These are phyloP conservation scores for Pachycephala philippinensis DNA, from an alignment of 2,113 vertebrate genomes.

Conservation along the genomic window DNA sequence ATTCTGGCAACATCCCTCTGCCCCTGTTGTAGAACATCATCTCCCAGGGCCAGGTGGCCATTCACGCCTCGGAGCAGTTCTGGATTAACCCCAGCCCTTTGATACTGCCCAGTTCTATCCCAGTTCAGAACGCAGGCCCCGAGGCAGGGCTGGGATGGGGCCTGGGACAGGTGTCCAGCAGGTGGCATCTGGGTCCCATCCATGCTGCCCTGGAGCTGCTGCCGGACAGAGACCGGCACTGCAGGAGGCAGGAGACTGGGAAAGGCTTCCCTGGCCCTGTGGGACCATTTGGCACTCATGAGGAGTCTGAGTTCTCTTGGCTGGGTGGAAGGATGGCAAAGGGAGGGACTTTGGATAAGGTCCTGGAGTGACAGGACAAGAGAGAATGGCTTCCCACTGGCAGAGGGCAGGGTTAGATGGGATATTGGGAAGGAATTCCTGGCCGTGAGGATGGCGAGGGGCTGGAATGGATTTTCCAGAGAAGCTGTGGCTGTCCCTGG, in stretches of 20 bases:
- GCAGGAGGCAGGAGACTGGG: neutral
- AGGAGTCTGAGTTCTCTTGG: too few species aligned
- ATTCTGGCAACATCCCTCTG: neutral
- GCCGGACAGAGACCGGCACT: accelerated
- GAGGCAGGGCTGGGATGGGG: neutral
- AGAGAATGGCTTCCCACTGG: neutral
- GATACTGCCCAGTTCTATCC: neutral
- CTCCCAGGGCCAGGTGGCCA: neutral
- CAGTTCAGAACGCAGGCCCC: neutral
- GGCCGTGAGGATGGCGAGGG: neutral
- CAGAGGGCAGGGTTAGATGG: neutral
- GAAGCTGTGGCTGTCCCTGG: neutral
- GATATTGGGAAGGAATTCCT: neutral
- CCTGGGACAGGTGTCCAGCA: neutral
- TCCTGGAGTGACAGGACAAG: neutral
- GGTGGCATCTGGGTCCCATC: slow-evolving; percentile 8
- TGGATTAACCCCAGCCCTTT: neutral
- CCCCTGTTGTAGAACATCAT: neutral
- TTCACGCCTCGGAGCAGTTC: neutral
- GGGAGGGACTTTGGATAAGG: neutral
- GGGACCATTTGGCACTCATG: accelerated
- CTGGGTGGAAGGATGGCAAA: neutral
- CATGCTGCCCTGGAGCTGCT: accelerated
- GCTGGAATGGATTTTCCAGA: neutral
- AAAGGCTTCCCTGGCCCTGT: neutral